phyloP scores from a whole-genome alignment of 2,888 invertebrate species.

The Nyleta sp. region DNA sequence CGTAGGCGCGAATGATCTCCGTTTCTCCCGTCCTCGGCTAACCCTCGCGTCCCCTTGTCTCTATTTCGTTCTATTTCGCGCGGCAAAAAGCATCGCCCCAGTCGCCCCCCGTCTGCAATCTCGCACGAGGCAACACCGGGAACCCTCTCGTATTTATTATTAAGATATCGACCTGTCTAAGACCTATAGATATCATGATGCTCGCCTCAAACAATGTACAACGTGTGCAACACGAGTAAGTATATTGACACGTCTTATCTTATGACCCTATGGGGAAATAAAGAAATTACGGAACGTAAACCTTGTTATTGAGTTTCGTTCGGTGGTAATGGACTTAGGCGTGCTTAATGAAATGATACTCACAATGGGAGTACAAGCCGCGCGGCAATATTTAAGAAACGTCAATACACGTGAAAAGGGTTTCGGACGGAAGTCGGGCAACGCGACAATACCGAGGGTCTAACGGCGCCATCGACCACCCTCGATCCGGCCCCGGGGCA shows the following conservation, averaged over 20 bases:
- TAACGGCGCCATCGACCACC: conserved; percentile 63
- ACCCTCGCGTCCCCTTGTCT: conserved; percentile 47
- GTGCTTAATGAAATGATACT: conserved; percentile 51
- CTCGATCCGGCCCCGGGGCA: conserved; percentile 76
- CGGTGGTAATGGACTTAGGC: conserved; percentile 64
- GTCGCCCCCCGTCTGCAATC: conserved; percentile 80
- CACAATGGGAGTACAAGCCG: conserved; percentile 13
- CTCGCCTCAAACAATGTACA: conserved; percentile 53
- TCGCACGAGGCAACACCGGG: conserved; percentile 78
- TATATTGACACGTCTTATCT: conserved; percentile 38
- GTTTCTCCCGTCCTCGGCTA: conserved; percentile 51
- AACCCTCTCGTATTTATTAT: conserved; percentile 82
- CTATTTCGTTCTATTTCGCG: conserved; percentile 50
- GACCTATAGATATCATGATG: conserved; percentile 74
- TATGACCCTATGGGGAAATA: conserved; percentile 36
- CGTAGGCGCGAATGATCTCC: conserved; percentile 80
- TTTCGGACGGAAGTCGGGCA: conserved; percentile 69
- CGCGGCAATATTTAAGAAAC: conserved; percentile 79
- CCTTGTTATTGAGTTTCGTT: conserved; percentile 42
- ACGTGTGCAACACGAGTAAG: background rate
- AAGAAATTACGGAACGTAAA: conserved; percentile 46
- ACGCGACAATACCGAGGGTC: conserved; percentile 71
- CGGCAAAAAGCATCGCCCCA: conserved; percentile 63
- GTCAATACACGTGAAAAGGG: conserved; percentile 76
- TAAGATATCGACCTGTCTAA: conserved; percentile 81